Conservation (phyloP, 2,888 invertebrate genomes). For the Tiphia femorata region DNA sequence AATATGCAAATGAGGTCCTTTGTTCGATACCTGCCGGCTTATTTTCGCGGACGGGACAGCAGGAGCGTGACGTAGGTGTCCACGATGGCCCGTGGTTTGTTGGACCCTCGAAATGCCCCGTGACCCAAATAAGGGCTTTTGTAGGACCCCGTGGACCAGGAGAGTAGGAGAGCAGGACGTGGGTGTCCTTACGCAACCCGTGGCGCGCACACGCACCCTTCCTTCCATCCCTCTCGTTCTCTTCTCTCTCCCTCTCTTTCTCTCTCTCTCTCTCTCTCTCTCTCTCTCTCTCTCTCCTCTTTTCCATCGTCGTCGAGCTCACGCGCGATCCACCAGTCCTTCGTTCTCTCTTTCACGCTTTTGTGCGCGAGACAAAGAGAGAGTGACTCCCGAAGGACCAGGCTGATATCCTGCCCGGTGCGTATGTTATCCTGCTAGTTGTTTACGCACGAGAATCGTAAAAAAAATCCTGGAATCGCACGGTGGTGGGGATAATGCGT, state of each 20-base stretch:
- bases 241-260: not conserved
- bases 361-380: slow-evolving; percentile 11
- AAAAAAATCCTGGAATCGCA: slow-evolving; percentile 47
- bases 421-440: slow-evolving; percentile 65
- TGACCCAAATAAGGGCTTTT: slow-evolving; percentile 69
- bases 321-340: no score
- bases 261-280: not conserved
- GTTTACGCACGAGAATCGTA: slow-evolving; percentile 63
- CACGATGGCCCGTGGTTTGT: slow-evolving; percentile 7
- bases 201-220: slow-evolving; percentile 26
- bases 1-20: slow-evolving; percentile 68
- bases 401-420: slow-evolving; percentile 42
- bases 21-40: slow-evolving; percentile 68
- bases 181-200: slow-evolving; percentile 46
- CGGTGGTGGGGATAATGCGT: slow-evolving; percentile 16
- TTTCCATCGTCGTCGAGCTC: not conserved
- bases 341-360: slow-evolving; percentile 13
- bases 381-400: slow-evolving; percentile 48
- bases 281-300: slow-evolving; percentile 6
- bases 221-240: not conserved
- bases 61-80: slow-evolving; percentile 53
- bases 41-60: slow-evolving; percentile 62
- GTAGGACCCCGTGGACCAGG: slow-evolving; percentile 66
- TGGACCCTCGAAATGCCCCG: slow-evolving; percentile 56
- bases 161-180: slow-evolving; percentile 51